phyloP scores from a whole-genome alignment of 2,888 invertebrate genomes.

The Perizoma affinitatum region DNA sequence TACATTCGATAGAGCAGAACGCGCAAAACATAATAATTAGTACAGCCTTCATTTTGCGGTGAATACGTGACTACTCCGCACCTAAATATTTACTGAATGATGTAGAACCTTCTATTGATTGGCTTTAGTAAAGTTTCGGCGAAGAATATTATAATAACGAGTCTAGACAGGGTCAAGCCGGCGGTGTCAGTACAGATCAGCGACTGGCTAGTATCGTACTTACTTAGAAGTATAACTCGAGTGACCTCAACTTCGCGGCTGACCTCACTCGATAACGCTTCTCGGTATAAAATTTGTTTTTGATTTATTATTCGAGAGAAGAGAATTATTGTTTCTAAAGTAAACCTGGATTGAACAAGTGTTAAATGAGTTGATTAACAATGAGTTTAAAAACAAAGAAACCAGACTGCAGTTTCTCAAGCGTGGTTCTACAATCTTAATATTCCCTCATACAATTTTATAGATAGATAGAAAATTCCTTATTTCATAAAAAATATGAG shows the following conservation, averaged over 20 bases:
- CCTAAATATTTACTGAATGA: constrained; percentile 32
- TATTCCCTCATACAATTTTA: no score
- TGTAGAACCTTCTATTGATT: constrained; percentile 34
- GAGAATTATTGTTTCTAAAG: not conserved
- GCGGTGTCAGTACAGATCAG: constrained; percentile 30
- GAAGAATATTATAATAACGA: constrained; percentile 33
- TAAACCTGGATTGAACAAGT: no score
- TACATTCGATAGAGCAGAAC: constrained; percentile 65
- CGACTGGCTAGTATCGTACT: constrained; percentile 15
- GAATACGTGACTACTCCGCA: constrained; percentile 26
- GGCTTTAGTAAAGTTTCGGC: constrained; percentile 35
- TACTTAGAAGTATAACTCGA: constrained; percentile 23
- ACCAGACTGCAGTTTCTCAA: no score
- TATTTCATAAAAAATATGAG: no score
- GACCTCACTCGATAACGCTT: constrained; percentile 67
- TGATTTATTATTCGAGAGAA: constrained; percentile 27
- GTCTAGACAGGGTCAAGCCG: constrained; percentile 52
- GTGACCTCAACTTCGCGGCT: constrained; percentile 54
- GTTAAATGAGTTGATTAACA: no score
- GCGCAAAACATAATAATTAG: constrained; percentile 59
- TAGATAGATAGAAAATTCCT: no score
- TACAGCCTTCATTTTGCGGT: constrained; percentile 60
- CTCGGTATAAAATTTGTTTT: constrained; percentile 49
- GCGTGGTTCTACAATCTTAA: no score
- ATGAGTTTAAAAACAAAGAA: no score